A percentile compares a stretch with the other conserved stretches of the same genome.
Conservation (phyloP, 1,140 invertebrate genomes). For the Lucilia cuprina region DNA sequence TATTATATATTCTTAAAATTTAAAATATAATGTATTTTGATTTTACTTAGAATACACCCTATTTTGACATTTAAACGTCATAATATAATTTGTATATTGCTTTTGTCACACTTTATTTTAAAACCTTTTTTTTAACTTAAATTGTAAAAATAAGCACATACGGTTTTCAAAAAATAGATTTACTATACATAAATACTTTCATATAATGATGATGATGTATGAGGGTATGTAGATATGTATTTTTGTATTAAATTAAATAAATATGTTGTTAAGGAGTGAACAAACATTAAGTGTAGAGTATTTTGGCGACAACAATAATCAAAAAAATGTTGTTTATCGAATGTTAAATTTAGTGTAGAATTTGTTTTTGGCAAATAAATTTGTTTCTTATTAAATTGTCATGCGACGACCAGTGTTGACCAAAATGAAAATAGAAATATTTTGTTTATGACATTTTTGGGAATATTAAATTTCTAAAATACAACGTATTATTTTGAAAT, state of each 20-base stretch:
- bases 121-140: neutral
- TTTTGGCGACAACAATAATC: neutral
- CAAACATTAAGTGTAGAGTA: neutral
- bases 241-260: neutral
- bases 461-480: no score
- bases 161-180: neutral
- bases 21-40: neutral
- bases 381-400: neutral
- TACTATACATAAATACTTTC: no score
- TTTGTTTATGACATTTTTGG: no score
- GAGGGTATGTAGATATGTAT: no score
- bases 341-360: neutral
- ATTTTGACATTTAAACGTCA: neutral
- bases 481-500: no score
- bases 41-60: neutral
- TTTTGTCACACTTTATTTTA: slow-evolving; percentile 6
- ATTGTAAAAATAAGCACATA: neutral
- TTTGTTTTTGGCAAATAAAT: slow-evolving; percentile 6
- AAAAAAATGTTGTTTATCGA: neutral
- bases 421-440: no score
- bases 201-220: no score
- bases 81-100: neutral
- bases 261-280: neutral
- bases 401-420: no score
- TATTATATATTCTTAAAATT: no score